Conservation (phyloP, 2,797 vertebrate genomes). For the Arremon brunneinucha region DNA sequence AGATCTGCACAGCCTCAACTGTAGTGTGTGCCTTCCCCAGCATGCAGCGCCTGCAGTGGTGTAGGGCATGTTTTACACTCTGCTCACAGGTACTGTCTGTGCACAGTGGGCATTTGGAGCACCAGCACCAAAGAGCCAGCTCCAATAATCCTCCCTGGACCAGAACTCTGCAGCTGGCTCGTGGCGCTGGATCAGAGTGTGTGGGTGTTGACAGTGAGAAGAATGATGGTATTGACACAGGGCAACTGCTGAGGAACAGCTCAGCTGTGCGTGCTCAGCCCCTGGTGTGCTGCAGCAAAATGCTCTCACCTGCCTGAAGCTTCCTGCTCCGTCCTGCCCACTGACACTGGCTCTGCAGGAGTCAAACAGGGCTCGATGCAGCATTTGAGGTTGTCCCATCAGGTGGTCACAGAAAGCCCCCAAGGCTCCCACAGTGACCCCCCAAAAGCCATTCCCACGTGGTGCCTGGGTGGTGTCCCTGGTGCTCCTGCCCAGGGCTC, state of each 20-base stretch:
- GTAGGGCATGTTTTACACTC: fast-evolving
- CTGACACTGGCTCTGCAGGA: neutral
- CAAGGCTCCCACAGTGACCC: neutral
- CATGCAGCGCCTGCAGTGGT: fast-evolving
- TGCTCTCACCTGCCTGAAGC: neutral
- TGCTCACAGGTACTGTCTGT: fast-evolving
- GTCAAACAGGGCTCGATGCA: neutral
- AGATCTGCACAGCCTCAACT: neutral
- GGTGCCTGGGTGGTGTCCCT: neutral
- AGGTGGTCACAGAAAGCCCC: neutral
- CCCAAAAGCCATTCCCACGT: neutral
- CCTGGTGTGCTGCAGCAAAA: fast-evolving
- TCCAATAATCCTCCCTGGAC: fast-evolving
- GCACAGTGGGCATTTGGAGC: too few species aligned
- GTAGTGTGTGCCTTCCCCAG: fast-evolving
- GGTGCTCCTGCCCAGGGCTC: neutral
- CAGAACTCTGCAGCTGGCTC: neutral
- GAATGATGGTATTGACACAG: fast-evolving
- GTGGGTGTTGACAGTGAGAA: fast-evolving
- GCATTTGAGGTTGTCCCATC: neutral
- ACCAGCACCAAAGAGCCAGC: neutral
- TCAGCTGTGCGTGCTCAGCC: neutral
- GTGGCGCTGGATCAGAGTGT: fast-evolving
- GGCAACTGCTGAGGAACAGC: neutral
- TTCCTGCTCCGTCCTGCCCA: fast-evolving